Evolutionary conservation across 1,140 invertebrate genomes (phyloP).

Genomic region (Bacillus rossius): DNA sequence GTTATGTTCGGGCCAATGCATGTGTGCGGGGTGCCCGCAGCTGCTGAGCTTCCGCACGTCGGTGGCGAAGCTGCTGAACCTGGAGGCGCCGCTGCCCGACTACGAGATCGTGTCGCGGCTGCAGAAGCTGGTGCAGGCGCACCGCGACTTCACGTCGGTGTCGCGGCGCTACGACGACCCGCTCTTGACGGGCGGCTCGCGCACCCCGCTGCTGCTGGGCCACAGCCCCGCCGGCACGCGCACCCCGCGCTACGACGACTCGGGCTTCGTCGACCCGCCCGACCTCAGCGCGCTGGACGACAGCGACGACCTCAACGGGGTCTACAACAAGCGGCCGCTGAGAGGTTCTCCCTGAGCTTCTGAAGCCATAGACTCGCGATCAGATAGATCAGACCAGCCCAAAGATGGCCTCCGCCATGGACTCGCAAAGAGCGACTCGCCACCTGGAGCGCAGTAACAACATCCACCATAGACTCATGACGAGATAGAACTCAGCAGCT

Average conservation of each 20-base stretch:
- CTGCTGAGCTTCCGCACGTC: constrained; percentile 63
- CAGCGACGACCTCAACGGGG: constrained; percentile 21
- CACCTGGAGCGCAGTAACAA: too few relatives aligned
- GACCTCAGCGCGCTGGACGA: constrained; percentile 28
- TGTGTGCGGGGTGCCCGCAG: constrained; percentile 32
- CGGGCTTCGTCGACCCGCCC: constrained; percentile 24
- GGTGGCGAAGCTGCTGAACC: constrained; percentile 56
- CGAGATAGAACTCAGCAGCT: too few relatives aligned
- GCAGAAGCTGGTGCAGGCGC: constrained; percentile 68
- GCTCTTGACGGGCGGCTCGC: constrained; percentile 12
- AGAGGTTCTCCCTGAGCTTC: constrained; percentile 7
- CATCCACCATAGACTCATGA: too few relatives aligned
- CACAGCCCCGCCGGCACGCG: constrained; percentile 3
- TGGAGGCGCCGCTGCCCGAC: constrained; percentile 62
- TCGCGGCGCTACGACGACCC: constrained; percentile 59
- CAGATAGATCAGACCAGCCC: too few relatives aligned
- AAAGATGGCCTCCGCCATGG: too few relatives aligned
- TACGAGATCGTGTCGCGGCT: constrained; percentile 69
- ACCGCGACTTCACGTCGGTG: constrained; percentile 69
- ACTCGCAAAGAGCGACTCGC: too few relatives aligned
- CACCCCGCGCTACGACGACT: constrained; percentile 23
- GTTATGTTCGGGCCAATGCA: too few relatives aligned
- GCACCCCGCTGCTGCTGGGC: constrained; percentile 1
- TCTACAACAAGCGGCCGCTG: constrained; percentile 14
- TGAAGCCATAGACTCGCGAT: too few relatives aligned